phyloP scores from a whole-genome alignment of 2,113 vertebrate genomes.

The Emberiza fucata region DNA sequence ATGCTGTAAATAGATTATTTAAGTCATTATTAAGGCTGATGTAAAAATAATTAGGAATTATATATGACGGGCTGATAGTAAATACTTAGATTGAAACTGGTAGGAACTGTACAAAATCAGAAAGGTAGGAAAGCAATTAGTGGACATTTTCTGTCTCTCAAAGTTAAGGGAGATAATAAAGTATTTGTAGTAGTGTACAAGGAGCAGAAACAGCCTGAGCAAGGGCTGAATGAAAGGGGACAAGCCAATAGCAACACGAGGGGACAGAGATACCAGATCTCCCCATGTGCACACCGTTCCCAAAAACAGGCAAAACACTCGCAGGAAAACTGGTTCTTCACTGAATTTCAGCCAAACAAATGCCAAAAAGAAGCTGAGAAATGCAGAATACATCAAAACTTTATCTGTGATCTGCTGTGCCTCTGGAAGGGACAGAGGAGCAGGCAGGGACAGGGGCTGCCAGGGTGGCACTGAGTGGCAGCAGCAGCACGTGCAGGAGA shows the following conservation, averaged over 20 bases:
- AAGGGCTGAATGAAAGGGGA: background rate
- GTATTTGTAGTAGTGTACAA: background rate
- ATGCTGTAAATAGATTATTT: background rate
- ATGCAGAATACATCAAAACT: background rate
- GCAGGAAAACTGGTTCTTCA: background rate
- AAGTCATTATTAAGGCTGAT: background rate
- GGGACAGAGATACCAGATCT: background rate
- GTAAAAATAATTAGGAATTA: background rate
- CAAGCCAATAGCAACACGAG: background rate
- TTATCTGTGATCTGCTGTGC: background rate
- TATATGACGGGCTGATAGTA: background rate
- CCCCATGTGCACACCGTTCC: background rate
- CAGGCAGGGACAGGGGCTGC: background rate
- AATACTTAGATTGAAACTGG: background rate
- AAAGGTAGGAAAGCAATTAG: background rate
- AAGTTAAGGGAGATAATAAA: background rate
- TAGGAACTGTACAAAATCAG: background rate
- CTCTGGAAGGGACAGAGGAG: background rate
- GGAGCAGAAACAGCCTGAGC: background rate
- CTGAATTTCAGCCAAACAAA: background rate
- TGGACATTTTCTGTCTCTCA: background rate
- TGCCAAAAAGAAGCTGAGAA: background rate
- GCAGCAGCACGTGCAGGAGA: background rate
- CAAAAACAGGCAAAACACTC: background rate
- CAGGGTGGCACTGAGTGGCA: background rate